A percentile compares a stretch with the other conserved stretches of the same genome.
Evolutionary conservation across 2,113 vertebrate species (phyloP).

Genomic region (Pterocles burchelli): DNA sequence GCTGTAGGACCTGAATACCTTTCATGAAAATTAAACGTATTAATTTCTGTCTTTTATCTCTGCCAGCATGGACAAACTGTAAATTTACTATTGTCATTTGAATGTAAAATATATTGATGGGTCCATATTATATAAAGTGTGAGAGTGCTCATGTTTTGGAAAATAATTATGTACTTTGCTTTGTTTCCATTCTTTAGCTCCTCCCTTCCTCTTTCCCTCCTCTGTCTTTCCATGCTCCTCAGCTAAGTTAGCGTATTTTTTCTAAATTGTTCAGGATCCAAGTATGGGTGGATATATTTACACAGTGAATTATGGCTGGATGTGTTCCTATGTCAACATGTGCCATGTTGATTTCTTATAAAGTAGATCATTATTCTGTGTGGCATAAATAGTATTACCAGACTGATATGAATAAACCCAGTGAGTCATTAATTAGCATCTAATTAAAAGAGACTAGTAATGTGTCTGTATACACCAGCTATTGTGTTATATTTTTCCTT

Average conservation of each 20-base stretch:
- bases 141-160: neutral
- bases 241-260: neutral
- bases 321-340: conserved; percentile 72
- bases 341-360: conserved; percentile 68
- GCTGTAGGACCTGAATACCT: neutral
- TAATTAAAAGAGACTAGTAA: conserved; percentile 74
- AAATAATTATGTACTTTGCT: neutral
- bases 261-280: conserved; percentile 64
- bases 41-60: neutral
- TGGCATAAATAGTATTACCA: conserved; percentile 76
- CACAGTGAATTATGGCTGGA: conserved; percentile 71
- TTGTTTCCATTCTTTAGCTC: neutral
- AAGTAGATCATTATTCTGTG: conserved; percentile 77
- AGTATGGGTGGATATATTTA: conserved; percentile 72
- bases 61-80: neutral
- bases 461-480: conserved; percentile 47
- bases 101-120: neutral
- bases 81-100: neutral
- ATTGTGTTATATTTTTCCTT: conserved; percentile 58
- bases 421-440: conserved; percentile 77
- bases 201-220: neutral
- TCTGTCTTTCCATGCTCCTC: neutral
- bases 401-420: conserved; percentile 76
- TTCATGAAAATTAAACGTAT: neutral
- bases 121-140: neutral